phyloP scores from a whole-genome alignment of 2,113 vertebrate genomes.

The Misgurnus mizolepis region DNA sequence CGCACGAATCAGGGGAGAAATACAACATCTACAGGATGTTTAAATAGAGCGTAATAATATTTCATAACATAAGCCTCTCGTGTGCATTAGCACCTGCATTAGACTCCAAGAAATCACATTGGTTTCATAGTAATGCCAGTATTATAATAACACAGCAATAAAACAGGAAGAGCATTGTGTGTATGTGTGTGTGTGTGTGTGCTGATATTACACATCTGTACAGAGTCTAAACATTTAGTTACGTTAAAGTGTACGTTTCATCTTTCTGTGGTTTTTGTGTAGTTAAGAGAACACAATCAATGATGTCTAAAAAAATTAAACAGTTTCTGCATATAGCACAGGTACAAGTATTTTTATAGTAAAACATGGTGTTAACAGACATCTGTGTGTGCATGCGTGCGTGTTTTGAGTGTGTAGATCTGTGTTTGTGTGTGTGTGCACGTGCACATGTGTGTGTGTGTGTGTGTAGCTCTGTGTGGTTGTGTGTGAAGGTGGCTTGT shows the following conservation, averaged over 20 bases:
- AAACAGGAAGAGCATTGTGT: not conserved
- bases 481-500: slow-evolving; percentile 54
- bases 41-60: slow-evolving; percentile 29
- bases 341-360: too few relatives aligned
- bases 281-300: not conserved
- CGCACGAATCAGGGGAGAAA: slow-evolving; percentile 37
- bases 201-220: slow-evolving; percentile 5
- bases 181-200: slow-evolving; percentile 3
- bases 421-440: not conserved
- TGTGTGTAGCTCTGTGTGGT: slow-evolving; percentile 46
- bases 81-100: slow-evolving; percentile 26
- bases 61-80: slow-evolving; percentile 34
- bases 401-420: too few relatives aligned
- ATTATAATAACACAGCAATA: slow-evolving; percentile 2
- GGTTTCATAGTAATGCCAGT: slow-evolving; percentile 29
- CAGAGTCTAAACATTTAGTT: not conserved
- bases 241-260: not conserved
- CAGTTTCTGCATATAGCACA: too few relatives aligned
- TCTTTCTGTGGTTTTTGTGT: not conserved
- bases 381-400: too few relatives aligned
- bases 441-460: not conserved
- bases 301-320: not conserved
- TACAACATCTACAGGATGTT: slow-evolving; percentile 22
- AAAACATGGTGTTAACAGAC: too few relatives aligned
- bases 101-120: slow-evolving; percentile 19